Base-by-base conservation (phyloP, 2,797 vertebrate genomes). In the Pipistrellus pygmaeus region DNA sequence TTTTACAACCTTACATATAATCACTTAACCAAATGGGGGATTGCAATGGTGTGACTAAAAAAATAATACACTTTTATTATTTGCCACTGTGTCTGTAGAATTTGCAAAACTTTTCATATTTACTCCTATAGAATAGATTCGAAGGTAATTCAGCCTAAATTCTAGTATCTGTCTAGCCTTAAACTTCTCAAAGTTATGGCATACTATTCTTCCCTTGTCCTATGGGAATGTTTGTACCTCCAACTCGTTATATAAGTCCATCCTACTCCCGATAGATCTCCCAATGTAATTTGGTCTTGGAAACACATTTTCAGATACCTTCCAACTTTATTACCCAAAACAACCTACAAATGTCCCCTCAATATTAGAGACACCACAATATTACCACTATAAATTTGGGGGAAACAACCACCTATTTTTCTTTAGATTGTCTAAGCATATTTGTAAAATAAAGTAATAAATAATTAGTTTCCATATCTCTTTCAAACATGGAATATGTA, bases 1-100 rank as follows among this genome's bases (percentile, higher is more conserved):
- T 97, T 96, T 38, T 3, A 97, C 96, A 97, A 93, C 94, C 95
- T 97, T 88, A 93, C 94, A 97, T 32, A 64, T 41, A 84, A 38
- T 62, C 60, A 69, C 15, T 76, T 90, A 88, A 89, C 32, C 35
- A 71, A 88, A 8, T 25, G 0, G 10, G 11, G 3, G 3, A 21
- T 68, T 83, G n/a, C 14, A 10, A 30, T 57, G 3, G 3, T 53
- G 20, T 76, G 46, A 21, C 73, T 51, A 18, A n/a, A 72, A 23
- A 87, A n/a, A 44, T 17, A 23, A 55, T 57, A 86, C 78, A 25
- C 53, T 86, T 72, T 18, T 68, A 66, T 69, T 48, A 32, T 18
- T 8, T 64, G 21, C 15, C 30, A 66, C 0, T 51, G 32, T 25
- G 6, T 53, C 20, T 66, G 30, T 35, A 60, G 25, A 86, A 78